Evolutionary conservation across 2,888 invertebrate genomes (phyloP).

Genomic region (Cordilura impudica): DNA sequence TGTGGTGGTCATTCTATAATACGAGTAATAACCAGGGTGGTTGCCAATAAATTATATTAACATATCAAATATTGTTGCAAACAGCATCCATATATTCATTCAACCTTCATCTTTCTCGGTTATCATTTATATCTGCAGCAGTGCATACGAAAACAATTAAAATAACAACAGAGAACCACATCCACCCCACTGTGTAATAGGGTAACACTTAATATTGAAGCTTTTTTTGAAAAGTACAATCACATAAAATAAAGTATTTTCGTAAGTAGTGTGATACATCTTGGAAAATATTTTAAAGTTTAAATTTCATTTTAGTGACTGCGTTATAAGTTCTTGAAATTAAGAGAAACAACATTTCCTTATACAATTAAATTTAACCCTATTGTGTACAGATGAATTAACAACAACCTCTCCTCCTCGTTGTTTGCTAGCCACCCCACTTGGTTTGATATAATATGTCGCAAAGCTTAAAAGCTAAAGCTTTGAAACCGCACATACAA

Average conservation of each 20-base stretch:
- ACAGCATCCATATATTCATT: conserved; percentile 44
- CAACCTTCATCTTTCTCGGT: not conserved
- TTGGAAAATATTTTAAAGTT: too few relatives aligned
- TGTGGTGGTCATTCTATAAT: conserved; percentile 60
- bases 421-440: conserved; percentile 54
- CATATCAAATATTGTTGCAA: conserved; percentile 60
- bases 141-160: conserved; percentile 55
- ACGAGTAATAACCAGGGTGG: conserved; percentile 47
- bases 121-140: conserved; percentile 4
- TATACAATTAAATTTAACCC: not conserved
- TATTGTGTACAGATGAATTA: not conserved
- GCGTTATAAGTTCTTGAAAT: too few relatives aligned
- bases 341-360: too few relatives aligned
- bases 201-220: not conserved
- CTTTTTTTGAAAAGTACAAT: too few relatives aligned
- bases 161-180: conserved; percentile 21
- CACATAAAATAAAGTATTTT: too few relatives aligned
- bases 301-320: too few relatives aligned
- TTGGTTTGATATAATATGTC: conserved; percentile 55
- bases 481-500: conserved; percentile 19
- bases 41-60: conserved; percentile 60
- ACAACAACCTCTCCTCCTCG: not conserved
- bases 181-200: not conserved
- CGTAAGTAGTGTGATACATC: too few relatives aligned
- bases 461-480: conserved; percentile 54